phyloP scores from a whole-genome alignment of 2,888 invertebrate species.

The Andrena marginata region DNA sequence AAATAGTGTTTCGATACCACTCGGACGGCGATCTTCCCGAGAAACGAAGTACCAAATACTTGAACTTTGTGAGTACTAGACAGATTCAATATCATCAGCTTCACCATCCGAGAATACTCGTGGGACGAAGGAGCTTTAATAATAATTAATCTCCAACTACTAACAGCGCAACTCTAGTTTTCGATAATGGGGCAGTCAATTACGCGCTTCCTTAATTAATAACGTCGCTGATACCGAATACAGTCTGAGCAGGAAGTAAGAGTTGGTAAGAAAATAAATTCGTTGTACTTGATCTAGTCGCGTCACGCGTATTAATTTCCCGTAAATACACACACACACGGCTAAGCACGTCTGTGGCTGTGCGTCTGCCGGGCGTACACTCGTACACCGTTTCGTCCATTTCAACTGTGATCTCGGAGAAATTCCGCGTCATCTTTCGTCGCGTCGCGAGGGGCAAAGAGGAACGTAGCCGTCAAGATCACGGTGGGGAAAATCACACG shows the following conservation, averaged over 20 bases:
- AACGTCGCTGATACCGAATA: constrained; percentile 45
- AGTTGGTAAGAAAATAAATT: constrained; percentile 14
- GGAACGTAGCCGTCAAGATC: constrained; percentile 16
- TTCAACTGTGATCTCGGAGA: not conserved
- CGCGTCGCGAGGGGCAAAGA: not conserved
- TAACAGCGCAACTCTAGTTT: constrained; percentile 69
- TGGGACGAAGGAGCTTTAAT: constrained; percentile 62
- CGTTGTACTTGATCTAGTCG: constrained; percentile 1
- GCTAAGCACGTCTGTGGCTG: too few species aligned
- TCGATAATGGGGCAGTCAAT: constrained; percentile 70
- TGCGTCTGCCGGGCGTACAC: not conserved
- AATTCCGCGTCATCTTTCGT: not conserved
- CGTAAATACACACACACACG: not conserved
- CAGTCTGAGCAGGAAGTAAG: constrained; percentile 6
- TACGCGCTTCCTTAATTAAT: constrained; percentile 71
- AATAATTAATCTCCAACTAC: constrained; percentile 73
- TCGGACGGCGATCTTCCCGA: too few species aligned
- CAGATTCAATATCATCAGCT: constrained; percentile 49
- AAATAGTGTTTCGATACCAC: too few species aligned
- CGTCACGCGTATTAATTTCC: not conserved
- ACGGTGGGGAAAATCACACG: not conserved
- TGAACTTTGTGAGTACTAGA: constrained; percentile 13
- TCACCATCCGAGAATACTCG: constrained; percentile 46
- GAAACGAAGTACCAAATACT: not conserved
- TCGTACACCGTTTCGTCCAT: not conserved